These are phyloP conservation scores for Hyperoplus immaculatus DNA, from an alignment of 2,797 vertebrate genomes.

Conservation along the genomic window DNA sequence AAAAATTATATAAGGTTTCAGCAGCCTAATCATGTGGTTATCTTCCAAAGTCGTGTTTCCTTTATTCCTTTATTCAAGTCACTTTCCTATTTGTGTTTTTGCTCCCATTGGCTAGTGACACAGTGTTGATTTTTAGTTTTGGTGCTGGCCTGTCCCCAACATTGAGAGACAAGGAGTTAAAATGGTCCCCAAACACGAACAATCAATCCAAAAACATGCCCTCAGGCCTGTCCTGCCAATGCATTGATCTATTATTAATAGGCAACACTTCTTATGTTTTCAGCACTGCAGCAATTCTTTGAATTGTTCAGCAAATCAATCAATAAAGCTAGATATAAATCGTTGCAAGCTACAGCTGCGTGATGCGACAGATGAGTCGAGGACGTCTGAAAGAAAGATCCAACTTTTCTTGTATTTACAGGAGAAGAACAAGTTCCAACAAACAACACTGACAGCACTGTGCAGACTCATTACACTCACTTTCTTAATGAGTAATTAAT, in stretches of 20 bases:
- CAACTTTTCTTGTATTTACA: conserved; percentile 26
- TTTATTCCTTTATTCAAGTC: neutral
- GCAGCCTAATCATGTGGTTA: neutral
- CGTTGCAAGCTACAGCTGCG: conserved; percentile 13
- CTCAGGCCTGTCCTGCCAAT: conserved; percentile 33
- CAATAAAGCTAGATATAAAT: conserved; percentile 18
- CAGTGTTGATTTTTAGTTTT: conserved; percentile 25
- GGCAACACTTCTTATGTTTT: conserved; percentile 52
- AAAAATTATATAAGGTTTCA: neutral
- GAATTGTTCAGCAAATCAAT: conserved; percentile 50
- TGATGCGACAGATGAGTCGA: conserved; percentile 41
- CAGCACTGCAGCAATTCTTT: conserved; percentile 43
- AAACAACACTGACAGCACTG: conserved; percentile 55
- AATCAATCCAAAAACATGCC: conserved; percentile 53
- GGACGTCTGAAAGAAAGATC: conserved; percentile 34
- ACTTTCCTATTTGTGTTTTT: neutral
- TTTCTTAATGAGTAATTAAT: conserved; percentile 66
- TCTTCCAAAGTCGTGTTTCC: neutral
- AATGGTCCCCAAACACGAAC: conserved; percentile 40
- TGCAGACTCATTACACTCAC: conserved; percentile 59
- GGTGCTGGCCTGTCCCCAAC: conserved; percentile 15
- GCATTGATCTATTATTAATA: conserved; percentile 59
- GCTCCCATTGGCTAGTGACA: neutral
- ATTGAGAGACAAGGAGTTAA: conserved; percentile 33
- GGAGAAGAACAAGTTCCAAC: conserved; percentile 9